Evolutionary conservation across 1,140 invertebrate genomes (phyloP), one percentile per base, ranked within the genome.

Genomic region (Drosophila ficusphila): DNA sequence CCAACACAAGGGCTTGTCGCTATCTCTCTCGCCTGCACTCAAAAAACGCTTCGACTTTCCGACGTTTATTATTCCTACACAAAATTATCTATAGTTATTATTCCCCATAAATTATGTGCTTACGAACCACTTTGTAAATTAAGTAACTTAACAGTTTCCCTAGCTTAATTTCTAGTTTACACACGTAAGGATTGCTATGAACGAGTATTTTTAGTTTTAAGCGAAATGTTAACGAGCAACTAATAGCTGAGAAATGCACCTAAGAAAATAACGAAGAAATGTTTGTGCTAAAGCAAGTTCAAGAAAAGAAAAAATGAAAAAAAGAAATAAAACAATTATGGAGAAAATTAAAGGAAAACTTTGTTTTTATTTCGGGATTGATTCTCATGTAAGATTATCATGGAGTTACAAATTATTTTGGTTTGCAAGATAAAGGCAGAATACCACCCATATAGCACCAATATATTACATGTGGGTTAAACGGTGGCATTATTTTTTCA

Each of bases 151-250:
- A 85, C 65, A 25, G 69, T 73, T 72, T 54, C 48, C 77, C 42
- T 85, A 85, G 76, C 57, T 46, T 83, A 79, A 85, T 72, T 64
- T 39, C 5, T 83, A 76, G 65, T 41, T 74, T 64, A 73, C 62
- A 58, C 39, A 61, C 42, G n/a, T 69, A 71, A 56, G 64, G 44
- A 46, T 38, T 27, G 75, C 79, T 79, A 67, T 64, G 74, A 83
- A 47, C 21, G 83, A 85, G 79, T 85, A 85, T 85, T 85, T 83
- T 73, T 86, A 85, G 79, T 79, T 68, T 36, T 86, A 85, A 86
- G 81, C 44, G 34, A 62, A 60, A 64, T 53, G 54, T 57, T 48
- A 53, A 61, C 53, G 49, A 72, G 67, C 46, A 33, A 29, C 14
- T 60, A 64, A 47, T 52, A 46, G 51, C 54, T 71, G 68, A 46